A percentile compares a stretch with the other conserved stretches of the same genome.
phyloP scores from a whole-genome alignment of 2,113 vertebrate genomes.

The Percina caprodes region DNA sequence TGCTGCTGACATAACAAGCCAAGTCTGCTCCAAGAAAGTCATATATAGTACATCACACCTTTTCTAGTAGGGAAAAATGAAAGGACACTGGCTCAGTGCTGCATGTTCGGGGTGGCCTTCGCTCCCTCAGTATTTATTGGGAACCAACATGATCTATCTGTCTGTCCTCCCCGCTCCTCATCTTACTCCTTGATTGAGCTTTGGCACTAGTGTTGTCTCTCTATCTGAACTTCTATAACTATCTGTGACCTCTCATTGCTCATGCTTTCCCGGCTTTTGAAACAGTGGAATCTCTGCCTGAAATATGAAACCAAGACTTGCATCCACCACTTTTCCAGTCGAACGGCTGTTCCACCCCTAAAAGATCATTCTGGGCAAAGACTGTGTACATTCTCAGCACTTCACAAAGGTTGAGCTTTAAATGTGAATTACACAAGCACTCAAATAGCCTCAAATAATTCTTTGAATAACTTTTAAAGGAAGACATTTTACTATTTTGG shows the following conservation, averaged over 20 bases:
- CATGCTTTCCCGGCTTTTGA: slow-evolving; percentile 63
- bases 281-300: slow-evolving; percentile 66
- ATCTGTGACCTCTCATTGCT: slow-evolving; percentile 71
- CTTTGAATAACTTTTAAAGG: slow-evolving; percentile 40
- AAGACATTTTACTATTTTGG: slow-evolving; percentile 34
- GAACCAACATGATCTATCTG: slow-evolving; percentile 64
- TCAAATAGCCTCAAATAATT: slow-evolving; percentile 42
- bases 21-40: slow-evolving; percentile 71
- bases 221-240: slow-evolving; percentile 61
- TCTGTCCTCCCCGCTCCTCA: slow-evolving; percentile 63
- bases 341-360: slow-evolving; percentile 57
- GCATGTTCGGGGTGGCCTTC: slow-evolving; percentile 41
- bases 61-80: slow-evolving; percentile 48
- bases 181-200: slow-evolving; percentile 71
- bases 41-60: slow-evolving; percentile 72
- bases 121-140: slow-evolving; percentile 36
- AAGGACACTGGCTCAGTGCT: slow-evolving; percentile 41
- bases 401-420: slow-evolving; percentile 34
- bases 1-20: slow-evolving; percentile 67
- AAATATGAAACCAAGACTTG: slow-evolving; percentile 70
- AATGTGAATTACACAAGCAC: slow-evolving; percentile 52
- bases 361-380: slow-evolving; percentile 57
- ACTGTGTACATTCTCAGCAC: slow-evolving; percentile 52
- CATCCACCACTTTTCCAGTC: slow-evolving; percentile 60
- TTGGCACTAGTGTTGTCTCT: slow-evolving; percentile 66